Percentiles rank a stretch among this genome's conserved stretches.
These are phyloP conservation scores for Drosophila monieri DNA, from an alignment of 2,888 invertebrate genomes.

Conservation along the genomic window DNA sequence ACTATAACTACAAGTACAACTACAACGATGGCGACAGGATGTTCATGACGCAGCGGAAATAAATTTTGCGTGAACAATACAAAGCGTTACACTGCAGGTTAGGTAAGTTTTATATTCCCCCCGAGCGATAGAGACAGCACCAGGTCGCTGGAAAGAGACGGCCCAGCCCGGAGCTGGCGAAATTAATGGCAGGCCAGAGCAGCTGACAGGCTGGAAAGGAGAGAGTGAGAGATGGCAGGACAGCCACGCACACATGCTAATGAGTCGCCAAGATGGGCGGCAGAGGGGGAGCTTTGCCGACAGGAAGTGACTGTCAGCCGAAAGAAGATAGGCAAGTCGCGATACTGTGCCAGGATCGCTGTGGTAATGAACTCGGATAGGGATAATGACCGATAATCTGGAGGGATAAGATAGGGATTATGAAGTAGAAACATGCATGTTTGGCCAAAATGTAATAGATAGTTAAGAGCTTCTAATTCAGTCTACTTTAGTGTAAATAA, in stretches of 20 bases:
- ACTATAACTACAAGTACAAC: conserved; percentile 35
- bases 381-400: neutral
- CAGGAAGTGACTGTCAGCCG: conserved; percentile 69
- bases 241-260: conserved; percentile 69
- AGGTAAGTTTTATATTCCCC: conserved; percentile 58
- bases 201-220: conserved; percentile 48
- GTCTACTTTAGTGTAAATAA: neutral
- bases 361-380: conserved; percentile 2
- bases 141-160: conserved; percentile 8
- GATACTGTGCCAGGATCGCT: conserved; percentile 8
- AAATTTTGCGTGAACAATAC: conserved; percentile 80
- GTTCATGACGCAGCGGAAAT: conserved; percentile 76
- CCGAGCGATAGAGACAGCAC: conserved; percentile 8
- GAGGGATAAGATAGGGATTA: too few species aligned
- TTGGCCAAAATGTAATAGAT: too few species aligned
- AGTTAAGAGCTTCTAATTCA: neutral
- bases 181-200: conserved; percentile 63
- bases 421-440: too few species aligned
- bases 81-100: conserved; percentile 77
- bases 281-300: conserved; percentile 25
- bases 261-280: conserved; percentile 57
- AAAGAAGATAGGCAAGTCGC: conserved; percentile 27
- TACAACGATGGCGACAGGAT: conserved; percentile 69
- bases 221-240: conserved; percentile 5
- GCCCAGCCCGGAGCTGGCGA: conserved; percentile 34